Conservation (phyloP, 2,113 vertebrate genomes). For the Cromileptes altivelis region DNA sequence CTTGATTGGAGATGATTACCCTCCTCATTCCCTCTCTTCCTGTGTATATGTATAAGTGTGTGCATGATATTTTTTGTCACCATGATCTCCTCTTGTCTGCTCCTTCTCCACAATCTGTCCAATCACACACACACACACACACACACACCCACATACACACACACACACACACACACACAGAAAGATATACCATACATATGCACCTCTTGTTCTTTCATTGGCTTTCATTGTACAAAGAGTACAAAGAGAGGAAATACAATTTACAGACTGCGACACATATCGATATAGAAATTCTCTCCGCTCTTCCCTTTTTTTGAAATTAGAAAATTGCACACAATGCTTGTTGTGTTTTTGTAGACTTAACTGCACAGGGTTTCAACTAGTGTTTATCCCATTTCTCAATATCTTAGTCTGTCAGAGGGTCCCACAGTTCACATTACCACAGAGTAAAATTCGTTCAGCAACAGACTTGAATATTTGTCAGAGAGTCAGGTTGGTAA, state of each 20-base stretch:
- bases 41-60: conserved; percentile 55
- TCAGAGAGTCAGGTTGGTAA: background rate
- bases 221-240: background rate
- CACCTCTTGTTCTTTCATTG: background rate
- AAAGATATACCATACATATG: background rate
- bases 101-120: conserved; percentile 34
- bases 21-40: conserved; percentile 64
- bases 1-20: conserved; percentile 81
- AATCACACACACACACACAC: conserved; percentile 41
- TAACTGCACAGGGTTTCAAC: background rate
- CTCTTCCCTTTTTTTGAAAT: background rate
- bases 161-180: background rate
- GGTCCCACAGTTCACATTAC: background rate
- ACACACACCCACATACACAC: background rate
- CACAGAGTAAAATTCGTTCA: background rate
- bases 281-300: background rate
- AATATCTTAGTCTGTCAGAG: background rate
- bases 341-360: background rate
- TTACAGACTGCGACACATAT: background rate
- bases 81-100: conserved; percentile 46
- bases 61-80: conserved; percentile 56
- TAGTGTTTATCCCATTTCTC: background rate
- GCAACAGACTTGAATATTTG: background rate
- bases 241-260: background rate
- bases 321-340: background rate